Evolutionary conservation across 2,888 invertebrate species (phyloP).

Genomic region (Xiphydria camelus): DNA sequence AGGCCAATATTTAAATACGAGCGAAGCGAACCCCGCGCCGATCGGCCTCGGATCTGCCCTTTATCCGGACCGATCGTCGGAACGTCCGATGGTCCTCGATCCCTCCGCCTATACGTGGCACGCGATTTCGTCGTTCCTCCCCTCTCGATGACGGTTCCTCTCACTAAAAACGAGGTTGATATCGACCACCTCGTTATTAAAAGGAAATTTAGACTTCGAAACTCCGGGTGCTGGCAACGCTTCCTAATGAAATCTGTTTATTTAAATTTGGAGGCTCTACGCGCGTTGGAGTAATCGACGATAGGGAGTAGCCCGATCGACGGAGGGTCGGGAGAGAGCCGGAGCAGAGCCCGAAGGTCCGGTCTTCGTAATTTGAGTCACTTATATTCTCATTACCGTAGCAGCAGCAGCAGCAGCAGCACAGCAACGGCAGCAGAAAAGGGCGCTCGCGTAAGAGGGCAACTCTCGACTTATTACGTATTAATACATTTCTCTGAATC

Average conservation of each 20-base stretch:
- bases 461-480: conserved; percentile 46
- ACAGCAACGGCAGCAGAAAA: conserved; percentile 4
- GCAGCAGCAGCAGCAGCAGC: too few relatives aligned
- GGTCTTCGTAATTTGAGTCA: conserved; percentile 16
- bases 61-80: conserved; percentile 23
- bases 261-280: too few relatives aligned
- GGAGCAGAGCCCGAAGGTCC: conserved; percentile 3
- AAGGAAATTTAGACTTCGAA: too few relatives aligned
- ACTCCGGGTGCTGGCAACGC: too few relatives aligned
- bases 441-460: conserved; percentile 29
- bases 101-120: conserved; percentile 16
- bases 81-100: conserved; percentile 17
- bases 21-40: conserved; percentile 21
- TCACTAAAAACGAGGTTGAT: conserved; percentile 1
- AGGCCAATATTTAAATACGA: conserved; percentile 53
- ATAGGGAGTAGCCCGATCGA: background rate
- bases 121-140: background rate
- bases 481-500: conserved; percentile 52
- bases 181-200: too few relatives aligned
- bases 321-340: background rate
- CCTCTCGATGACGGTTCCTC: background rate
- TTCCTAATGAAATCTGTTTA: too few relatives aligned
- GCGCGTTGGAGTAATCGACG: too few relatives aligned
- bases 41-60: conserved; percentile 36
- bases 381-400: conserved; percentile 19